A percentile compares a stretch with the other conserved stretches of the same genome.
These are phyloP conservation scores for Pseudomyrmex concolor DNA, from an alignment of 1,140 invertebrate species.

Conservation along the genomic window DNA sequence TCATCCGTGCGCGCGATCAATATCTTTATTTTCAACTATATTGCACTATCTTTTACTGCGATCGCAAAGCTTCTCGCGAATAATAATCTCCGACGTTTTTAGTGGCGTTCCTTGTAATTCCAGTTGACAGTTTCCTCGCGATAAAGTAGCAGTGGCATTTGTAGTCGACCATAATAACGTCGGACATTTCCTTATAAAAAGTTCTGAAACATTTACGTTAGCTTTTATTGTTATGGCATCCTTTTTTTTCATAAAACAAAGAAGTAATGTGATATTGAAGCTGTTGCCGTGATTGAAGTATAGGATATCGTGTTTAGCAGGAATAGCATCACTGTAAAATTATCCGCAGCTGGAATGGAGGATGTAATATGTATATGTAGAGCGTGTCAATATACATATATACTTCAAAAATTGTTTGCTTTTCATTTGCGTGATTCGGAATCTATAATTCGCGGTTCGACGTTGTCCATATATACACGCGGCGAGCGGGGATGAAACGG, in stretches of 20 bases:
- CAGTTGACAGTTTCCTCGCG: constrained; percentile 17
- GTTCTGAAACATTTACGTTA: background rate
- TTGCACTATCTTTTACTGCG: constrained; percentile 25
- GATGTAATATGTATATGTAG: background rate
- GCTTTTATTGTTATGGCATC: background rate
- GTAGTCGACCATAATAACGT: background rate
- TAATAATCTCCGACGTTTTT: constrained; percentile 14
- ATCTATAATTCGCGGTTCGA: constrained; percentile 33
- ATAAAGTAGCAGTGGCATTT: constrained; percentile 23
- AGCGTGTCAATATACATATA: background rate
- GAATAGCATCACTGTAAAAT: background rate
- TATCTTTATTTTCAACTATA: background rate
- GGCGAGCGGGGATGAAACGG: background rate
- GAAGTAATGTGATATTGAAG: background rate
- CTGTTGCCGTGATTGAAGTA: background rate
- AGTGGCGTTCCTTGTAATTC: constrained; percentile 10
- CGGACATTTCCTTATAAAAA: background rate
- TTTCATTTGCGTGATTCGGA: constrained; percentile 36
- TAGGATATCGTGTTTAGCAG: background rate
- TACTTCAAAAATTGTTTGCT: constrained; percentile 32
- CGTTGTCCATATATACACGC: background rate
- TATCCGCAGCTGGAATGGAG: background rate
- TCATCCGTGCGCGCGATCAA: background rate
- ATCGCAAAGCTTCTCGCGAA: constrained; percentile 13
- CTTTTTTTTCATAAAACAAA: background rate